Base-by-base conservation (phyloP, 2,797 vertebrate genomes). In the Okamejei kenojei region DNA sequence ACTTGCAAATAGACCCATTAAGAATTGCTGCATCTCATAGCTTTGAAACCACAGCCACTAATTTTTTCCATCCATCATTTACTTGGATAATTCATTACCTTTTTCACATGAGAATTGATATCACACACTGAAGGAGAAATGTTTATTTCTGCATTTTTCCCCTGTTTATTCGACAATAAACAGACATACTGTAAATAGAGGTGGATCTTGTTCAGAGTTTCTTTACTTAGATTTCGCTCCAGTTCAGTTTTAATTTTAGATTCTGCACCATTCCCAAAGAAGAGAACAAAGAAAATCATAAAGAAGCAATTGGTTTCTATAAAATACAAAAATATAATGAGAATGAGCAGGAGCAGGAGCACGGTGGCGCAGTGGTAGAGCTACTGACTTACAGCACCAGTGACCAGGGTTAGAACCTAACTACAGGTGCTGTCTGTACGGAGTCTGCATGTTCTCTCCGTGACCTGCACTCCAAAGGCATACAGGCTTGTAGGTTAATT, bases 51-150 rank as follows among this genome's bases (percentile, higher is more conserved):
- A 76, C 11, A 8, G 11, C 38, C 90, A 74, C 68, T 73, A 91
- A 73, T 92, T 92, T 92, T 54, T 76, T 92, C 73, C 71, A 91
- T 91, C 90, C 68, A 76, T 92, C 73, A 74, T 74, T 91, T 54
- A 54, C 23, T 74, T 92, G 10, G 38, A 54, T 92, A 54, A 92
- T 76, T 76, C 90, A 92, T 92, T 92, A 29, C 71, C 23, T 73
- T 76, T 92, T 76, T 92, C 35, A 92, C 90, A 74, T 11, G 84
- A 91, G 71, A 92, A 54, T 91, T 73, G 35, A 76, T n/a, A 73
- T 54, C 8, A 38, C 73, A 92, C 38, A 58, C 71, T 74, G 68
- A 92, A 76, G 23, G 90, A 92, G 90, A 92, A 92, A 92, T 92
- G 38, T 92, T 73, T 73, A 92, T 45, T 74, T 74, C 68, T 92